phyloP scores from a whole-genome alignment of 2,113 vertebrate genomes.

The Lampris incognitus region DNA sequence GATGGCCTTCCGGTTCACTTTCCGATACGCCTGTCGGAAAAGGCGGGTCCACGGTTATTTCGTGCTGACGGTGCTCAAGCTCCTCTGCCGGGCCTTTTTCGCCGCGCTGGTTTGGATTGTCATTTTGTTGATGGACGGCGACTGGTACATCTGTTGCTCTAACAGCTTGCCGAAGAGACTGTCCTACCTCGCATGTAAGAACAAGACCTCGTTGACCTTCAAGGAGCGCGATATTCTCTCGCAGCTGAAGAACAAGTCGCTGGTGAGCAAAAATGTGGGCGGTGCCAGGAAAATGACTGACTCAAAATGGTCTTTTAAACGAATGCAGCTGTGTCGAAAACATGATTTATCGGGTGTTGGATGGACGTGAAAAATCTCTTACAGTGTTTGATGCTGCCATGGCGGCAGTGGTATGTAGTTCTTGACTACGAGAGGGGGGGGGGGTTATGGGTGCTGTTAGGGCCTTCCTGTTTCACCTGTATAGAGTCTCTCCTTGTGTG shows the following conservation, averaged over 20 bases:
- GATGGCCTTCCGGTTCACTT: neutral
- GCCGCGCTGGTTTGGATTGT: neutral
- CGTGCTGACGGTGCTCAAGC: neutral
- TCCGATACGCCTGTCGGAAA: neutral
- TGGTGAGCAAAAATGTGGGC: neutral
- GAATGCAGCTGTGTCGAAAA: too few relatives aligned
- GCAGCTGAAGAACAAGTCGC: conserved; percentile 3
- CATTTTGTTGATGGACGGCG: neutral
- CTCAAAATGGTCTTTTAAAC: too few relatives aligned
- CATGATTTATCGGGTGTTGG: too few relatives aligned
- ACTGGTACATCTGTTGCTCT: neutral
- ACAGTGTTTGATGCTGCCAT: too few relatives aligned
- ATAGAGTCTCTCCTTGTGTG: too few relatives aligned
- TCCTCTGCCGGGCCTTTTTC: neutral
- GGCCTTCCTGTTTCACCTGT: too few relatives aligned
- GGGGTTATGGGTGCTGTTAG: too few relatives aligned
- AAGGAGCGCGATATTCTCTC: neutral
- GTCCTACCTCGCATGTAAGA: neutral
- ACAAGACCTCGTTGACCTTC: neutral
- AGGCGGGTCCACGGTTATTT: neutral
- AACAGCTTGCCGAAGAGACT: neutral
- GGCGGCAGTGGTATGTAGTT: too few relatives aligned
- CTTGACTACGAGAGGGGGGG: too few relatives aligned
- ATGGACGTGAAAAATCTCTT: too few relatives aligned
- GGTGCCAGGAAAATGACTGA: too few relatives aligned